These are phyloP conservation scores for Nothoprocta perdicaria DNA, from an alignment of 2,113 vertebrate genomes.

Conservation along the genomic window DNA sequence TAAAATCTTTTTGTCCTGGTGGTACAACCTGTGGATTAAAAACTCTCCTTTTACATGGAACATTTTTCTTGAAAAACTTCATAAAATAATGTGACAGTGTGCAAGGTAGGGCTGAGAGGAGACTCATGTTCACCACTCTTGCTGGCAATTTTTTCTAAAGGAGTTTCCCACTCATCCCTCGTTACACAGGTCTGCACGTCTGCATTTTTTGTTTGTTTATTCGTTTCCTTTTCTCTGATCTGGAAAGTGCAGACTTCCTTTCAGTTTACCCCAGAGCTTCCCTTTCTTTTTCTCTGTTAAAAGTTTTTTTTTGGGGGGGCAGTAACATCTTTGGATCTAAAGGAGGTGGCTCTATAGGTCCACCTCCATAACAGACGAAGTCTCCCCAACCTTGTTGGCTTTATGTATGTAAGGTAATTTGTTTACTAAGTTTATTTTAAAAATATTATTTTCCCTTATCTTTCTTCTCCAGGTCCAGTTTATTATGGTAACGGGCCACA, in stretches of 20 bases:
- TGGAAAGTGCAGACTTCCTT: neutral
- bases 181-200: neutral
- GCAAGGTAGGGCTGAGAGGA: neutral
- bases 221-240: neutral
- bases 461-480: slow-evolving; percentile 89
- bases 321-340: neutral
- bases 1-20: neutral
- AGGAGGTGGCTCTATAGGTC: neutral
- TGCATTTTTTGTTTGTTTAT: too few species aligned
- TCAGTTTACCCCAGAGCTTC: neutral
- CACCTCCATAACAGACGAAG: neutral
- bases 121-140: neutral
- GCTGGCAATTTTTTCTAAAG: neutral
- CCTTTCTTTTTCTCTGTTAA: neutral
- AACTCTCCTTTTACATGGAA: neutral
- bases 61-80: neutral
- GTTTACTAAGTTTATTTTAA: neutral
- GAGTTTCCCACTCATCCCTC: neutral
- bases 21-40: neutral
- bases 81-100: neutral
- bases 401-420: neutral
- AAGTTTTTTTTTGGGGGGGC: neutral
- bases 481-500: slow-evolving; percentile 86
- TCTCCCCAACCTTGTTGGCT: neutral
- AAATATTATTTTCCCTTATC: neutral